Evolutionary conservation across 2,113 vertebrate species (phyloP), one percentile per base, ranked within the genome.

Genomic region (Andinoacara biseriatus): DNA sequence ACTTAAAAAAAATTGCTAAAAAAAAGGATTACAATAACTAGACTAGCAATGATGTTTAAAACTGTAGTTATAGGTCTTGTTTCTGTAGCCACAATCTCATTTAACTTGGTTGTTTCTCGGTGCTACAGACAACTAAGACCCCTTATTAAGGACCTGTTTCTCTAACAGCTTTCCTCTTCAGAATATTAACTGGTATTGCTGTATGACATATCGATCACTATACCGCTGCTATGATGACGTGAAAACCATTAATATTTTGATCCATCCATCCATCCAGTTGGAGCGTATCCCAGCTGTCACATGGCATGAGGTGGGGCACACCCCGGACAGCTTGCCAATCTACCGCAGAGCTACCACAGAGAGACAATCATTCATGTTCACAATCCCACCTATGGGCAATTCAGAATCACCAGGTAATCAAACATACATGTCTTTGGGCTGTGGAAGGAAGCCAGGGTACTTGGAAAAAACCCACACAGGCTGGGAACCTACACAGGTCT

Each of bases 321-420:
- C 0, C 40, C 2, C 11, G 40, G 40, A 29, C 5, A 11, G 15
- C 40, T 29, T 29, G 22, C 0, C 63, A 49, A 18, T 49, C 7
- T 20, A 20, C 29, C 11, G 29, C 46, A 49, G 10, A 29, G 63
- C 40, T 49, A 29, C 46, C 63, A 4, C 63, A 69, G 15, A 26
- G 5, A 7, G 10, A 69, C 15, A 67, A 49, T 40, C 2, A 11
- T 49, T 49, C 0, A 49, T 2, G 0, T 15, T 49, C 0, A 49
- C 22, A 67, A 26, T 67, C 40, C 26, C 40, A 49, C 65, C 0
- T 49, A 18, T 0, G 3, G 22, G 22, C 26, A 20, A 69, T 49
- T 49, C 26, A 49, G 29, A 69, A 69, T 29, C 43, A 3, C 65
- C 24, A 69, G 11, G 20, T 31, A 46, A 52, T 52, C 24, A 29